These are phyloP conservation scores for Ptyas mucosa DNA, from an alignment of 2,113 vertebrate genomes.

Conservation along the genomic window DNA sequence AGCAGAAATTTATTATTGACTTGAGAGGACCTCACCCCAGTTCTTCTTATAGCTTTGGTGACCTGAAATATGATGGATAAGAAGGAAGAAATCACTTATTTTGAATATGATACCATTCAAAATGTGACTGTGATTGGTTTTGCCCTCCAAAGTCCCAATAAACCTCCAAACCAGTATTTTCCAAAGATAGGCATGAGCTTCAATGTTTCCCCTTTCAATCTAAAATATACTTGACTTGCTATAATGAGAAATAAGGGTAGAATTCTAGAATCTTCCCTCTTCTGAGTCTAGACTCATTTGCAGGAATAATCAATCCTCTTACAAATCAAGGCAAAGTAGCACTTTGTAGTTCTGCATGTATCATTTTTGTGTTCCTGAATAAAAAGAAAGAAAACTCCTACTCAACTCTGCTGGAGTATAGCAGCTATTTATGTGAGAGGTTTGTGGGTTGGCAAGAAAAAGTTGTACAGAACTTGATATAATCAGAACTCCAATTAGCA, in stretches of 20 bases:
- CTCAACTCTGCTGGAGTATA: background rate
- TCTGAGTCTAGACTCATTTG: background rate
- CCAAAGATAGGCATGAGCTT: background rate
- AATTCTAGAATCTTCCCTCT: background rate
- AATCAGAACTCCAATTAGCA: background rate
- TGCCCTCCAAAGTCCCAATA: background rate
- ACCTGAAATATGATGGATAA: background rate
- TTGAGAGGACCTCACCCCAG: background rate
- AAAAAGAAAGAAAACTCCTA: background rate
- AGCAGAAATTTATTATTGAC: background rate
- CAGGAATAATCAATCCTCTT: background rate
- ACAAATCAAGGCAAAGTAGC: background rate
- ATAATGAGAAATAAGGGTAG: background rate
- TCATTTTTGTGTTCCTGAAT: background rate
- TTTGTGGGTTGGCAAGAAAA: background rate
- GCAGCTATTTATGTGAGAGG: background rate
- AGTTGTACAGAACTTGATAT: background rate
- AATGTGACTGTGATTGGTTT: background rate
- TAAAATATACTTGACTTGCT: background rate
- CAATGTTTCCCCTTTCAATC: background rate
- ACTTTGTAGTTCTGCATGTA: background rate
- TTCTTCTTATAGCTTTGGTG: background rate
- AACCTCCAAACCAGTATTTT: background rate
- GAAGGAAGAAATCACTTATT: background rate
- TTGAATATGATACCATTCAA: background rate